Percentiles rank a stretch among this genome's conserved stretches.
phyloP scores from a whole-genome alignment of 2,113 vertebrate species.

The Hydrolagus affinis region DNA sequence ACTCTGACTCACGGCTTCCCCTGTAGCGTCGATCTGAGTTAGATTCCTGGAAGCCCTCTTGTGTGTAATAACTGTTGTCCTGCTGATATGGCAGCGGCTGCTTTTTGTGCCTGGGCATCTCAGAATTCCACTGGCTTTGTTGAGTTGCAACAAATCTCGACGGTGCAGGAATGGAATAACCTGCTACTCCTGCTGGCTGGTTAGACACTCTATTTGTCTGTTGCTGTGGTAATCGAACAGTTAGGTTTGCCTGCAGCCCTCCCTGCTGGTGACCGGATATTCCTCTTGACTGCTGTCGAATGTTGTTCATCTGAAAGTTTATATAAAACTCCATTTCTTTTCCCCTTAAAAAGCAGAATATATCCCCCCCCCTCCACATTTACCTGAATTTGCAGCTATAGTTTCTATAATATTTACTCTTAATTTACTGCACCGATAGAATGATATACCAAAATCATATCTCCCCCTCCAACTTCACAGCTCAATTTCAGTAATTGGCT shows the following conservation, averaged over 20 bases:
- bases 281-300: slow-evolving; percentile 14
- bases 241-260: neutral
- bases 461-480: too few species aligned
- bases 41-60: slow-evolving; percentile 7
- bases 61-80: neutral
- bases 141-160: neutral
- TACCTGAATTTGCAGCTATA: neutral
- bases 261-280: neutral
- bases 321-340: too few species aligned
- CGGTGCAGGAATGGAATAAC: neutral
- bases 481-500: too few species aligned
- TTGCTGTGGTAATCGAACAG: neutral
- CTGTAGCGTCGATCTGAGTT: neutral
- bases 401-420: neutral
- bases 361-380: neutral
- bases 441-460: too few species aligned
- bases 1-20: slow-evolving; percentile 4
- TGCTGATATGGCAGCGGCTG: neutral
- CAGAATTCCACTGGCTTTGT: neutral
- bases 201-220: neutral
- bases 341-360: too few species aligned
- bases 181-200: neutral
- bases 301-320: slow-evolving; percentile 18
- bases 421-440: too few species aligned
- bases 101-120: neutral